phyloP scores from a whole-genome alignment of 2,888 invertebrate species.

The Tiliacea aurago region DNA sequence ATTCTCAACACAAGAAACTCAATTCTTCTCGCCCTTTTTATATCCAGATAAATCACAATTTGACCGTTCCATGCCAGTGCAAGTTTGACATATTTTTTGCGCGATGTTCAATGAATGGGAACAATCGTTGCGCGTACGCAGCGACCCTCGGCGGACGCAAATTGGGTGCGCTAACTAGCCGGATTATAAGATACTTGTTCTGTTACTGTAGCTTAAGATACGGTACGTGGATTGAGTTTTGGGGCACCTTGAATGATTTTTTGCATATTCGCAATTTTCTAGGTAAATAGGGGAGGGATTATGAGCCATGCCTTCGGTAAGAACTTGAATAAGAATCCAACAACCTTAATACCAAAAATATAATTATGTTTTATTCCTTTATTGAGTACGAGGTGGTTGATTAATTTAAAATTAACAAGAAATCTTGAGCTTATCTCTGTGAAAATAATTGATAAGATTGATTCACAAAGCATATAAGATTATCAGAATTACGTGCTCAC shows the following conservation, averaged over 20 bases:
- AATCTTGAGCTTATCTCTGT: background rate
- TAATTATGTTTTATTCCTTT: background rate
- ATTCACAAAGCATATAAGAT: slow-evolving; percentile 14
- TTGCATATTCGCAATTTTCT: background rate
- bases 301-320: background rate
- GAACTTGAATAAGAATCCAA: background rate
- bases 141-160: slow-evolving; percentile 80
- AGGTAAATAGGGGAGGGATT: background rate
- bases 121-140: slow-evolving; percentile 68
- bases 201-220: slow-evolving; percentile 42
- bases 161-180: slow-evolving; percentile 74
- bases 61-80: slow-evolving; percentile 50
- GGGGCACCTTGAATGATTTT: slow-evolving; percentile 5
- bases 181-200: slow-evolving; percentile 71
- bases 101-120: slow-evolving; percentile 49
- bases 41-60: slow-evolving; percentile 63
- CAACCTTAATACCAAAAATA: background rate
- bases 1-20: slow-evolving; percentile 30
- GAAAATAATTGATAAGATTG: slow-evolving; percentile 22
- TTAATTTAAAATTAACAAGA: slow-evolving; percentile 1
- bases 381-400: too few relatives aligned
- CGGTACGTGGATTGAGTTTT: slow-evolving; percentile 53
- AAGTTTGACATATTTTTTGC: slow-evolving; percentile 68
- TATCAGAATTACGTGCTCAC: slow-evolving; percentile 6
- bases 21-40: slow-evolving; percentile 85